These are phyloP conservation scores for Eupithecia exiguata DNA, from an alignment of 2,888 invertebrate species.

Conservation along the genomic window DNA sequence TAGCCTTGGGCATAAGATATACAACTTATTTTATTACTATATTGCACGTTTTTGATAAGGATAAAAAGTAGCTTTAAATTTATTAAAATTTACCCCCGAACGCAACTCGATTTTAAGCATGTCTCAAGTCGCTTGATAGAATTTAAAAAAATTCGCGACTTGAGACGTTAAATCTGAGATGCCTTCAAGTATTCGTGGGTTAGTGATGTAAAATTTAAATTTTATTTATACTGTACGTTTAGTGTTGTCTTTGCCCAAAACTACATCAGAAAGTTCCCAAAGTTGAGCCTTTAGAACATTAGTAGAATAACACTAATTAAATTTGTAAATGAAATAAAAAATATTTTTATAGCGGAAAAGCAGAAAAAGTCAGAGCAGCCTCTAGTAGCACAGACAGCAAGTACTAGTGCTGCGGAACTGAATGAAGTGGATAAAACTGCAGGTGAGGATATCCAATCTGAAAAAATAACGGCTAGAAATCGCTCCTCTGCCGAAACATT, in stretches of 20 bases:
- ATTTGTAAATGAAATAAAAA: background rate
- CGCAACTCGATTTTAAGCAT: no score
- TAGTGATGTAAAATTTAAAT: background rate
- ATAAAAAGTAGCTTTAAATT: background rate
- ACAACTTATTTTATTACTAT: no score
- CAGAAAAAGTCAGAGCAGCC: constrained; percentile 50
- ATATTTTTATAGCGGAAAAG: constrained; percentile 52
- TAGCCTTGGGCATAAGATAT: no score
- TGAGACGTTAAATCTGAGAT: no score
- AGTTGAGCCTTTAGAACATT: background rate
- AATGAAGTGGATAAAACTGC: constrained; percentile 55
- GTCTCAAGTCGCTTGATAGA: no score
- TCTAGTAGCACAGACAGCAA: constrained; percentile 17
- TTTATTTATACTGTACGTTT: background rate
- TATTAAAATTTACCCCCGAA: background rate
- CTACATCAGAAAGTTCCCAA: background rate
- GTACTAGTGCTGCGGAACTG: constrained; percentile 51
- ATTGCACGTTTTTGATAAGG: no score
- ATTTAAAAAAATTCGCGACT: no score
- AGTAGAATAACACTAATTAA: background rate
- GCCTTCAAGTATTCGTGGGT: no score
- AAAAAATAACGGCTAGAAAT: constrained; percentile 58
- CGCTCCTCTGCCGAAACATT: constrained; percentile 75
- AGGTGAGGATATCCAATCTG: constrained; percentile 69
- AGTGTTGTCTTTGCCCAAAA: background rate